These are phyloP conservation scores for Equus quagga DNA, from an alignment of 2,113 vertebrate species.

Conservation along the genomic window DNA sequence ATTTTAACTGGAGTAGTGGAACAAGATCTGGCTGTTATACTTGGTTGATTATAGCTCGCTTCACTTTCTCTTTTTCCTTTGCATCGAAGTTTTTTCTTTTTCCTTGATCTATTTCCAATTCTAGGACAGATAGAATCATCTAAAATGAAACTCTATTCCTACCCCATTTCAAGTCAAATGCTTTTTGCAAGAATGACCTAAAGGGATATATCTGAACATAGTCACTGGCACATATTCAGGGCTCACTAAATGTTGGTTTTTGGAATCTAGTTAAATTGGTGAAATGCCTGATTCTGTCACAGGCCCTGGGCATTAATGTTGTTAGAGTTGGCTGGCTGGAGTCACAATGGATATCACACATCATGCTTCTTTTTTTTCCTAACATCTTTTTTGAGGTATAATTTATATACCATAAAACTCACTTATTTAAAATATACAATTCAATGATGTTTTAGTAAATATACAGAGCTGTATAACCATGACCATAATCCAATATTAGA, in stretches of 20 bases:
- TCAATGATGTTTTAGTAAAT: constrained; percentile 18
- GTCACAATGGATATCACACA: neutral
- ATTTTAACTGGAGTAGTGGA: neutral
- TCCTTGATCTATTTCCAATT: neutral
- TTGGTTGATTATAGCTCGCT: neutral
- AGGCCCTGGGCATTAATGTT: neutral
- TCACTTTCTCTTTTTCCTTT: constrained; percentile 29
- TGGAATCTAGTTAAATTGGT: neutral
- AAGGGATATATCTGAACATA: neutral
- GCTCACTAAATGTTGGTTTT: neutral
- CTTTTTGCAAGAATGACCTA: neutral
- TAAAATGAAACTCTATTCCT: neutral
- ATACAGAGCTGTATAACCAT: neutral
- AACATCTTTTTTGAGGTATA: neutral
- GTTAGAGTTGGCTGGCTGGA: neutral
- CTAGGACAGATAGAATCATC: neutral
- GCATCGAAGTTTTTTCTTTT: neutral
- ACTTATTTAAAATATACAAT: neutral
- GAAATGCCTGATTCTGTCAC: neutral
- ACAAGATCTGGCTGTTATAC: neutral
- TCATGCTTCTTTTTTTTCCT: neutral
- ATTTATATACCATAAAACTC: neutral
- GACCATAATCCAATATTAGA: neutral
- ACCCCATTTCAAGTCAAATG: neutral
- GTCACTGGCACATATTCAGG: neutral